Evolutionary conservation across 2,113 vertebrate species (phyloP).

Genomic region (Lipophrys pholis): DNA sequence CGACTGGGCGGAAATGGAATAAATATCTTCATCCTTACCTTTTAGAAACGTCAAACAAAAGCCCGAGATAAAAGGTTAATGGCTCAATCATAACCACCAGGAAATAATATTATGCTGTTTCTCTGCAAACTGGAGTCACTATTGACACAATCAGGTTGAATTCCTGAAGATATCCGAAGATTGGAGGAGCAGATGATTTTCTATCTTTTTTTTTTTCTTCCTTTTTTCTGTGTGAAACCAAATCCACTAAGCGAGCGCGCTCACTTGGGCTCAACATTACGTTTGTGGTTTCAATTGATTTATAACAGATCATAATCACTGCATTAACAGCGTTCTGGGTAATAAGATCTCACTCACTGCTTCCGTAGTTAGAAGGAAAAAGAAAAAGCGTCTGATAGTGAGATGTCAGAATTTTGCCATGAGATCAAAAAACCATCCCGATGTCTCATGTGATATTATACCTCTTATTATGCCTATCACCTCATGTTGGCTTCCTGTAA

Average conservation of each 20-base stretch:
- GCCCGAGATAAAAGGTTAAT: conserved; percentile 85
- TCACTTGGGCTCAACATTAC: conserved; percentile 76
- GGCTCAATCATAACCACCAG: conserved; percentile 81
- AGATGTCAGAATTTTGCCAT: conserved; percentile 72
- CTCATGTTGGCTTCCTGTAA: conserved; percentile 82
- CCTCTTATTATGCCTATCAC: conserved; percentile 72
- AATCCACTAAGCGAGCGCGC: conserved; percentile 72
- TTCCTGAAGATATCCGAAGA: conserved; percentile 72
- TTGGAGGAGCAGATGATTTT: conserved; percentile 57
- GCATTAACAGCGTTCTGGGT: conserved; percentile 78
- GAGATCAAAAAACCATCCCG: conserved; percentile 58
- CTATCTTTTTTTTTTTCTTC: not conserved
- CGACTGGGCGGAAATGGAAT: conserved; percentile 85
- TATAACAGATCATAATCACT: conserved; percentile 81
- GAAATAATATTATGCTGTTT: conserved; percentile 78
- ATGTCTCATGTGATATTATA: conserved; percentile 71
- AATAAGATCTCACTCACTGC: conserved; percentile 79
- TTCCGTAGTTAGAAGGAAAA: conserved; percentile 55
- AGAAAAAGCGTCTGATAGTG: conserved; percentile 59
- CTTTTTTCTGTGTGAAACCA: conserved; percentile 60
- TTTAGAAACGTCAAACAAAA: conserved; percentile 85
- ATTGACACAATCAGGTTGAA: conserved; percentile 76
- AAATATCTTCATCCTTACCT: conserved; percentile 86
- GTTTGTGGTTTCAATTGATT: conserved; percentile 81
- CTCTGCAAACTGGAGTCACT: conserved; percentile 57